Evolutionary conservation across 2,888 invertebrate genomes (phyloP), one percentile per base, ranked within the genome.

Genomic region (Limnephilus rhombicus): DNA sequence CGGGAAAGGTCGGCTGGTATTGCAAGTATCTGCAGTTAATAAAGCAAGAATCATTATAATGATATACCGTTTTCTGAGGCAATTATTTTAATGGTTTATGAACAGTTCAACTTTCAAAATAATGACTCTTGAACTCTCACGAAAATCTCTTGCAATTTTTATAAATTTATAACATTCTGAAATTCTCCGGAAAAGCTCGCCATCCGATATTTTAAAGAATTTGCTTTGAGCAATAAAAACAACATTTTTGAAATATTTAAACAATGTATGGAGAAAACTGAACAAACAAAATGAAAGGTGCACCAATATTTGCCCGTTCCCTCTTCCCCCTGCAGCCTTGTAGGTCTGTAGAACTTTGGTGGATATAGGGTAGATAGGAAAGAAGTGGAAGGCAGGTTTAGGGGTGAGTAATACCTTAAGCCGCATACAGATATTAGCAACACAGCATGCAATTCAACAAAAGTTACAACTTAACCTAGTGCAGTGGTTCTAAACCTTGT

Each of bases 161-260:
- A 24, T 68, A 68, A 68, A 68, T 68, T 68, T 68, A 68, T 24
- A 24, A 68, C 24, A 53, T 53, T 49, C 5, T 18, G 53, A 68
- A 53, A 18, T 53, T 68, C 68, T 68, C 5, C 5, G 4, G 24
- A 7, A 68, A 68, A 68, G 24, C 68, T 7, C 18, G 5, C 18
- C 24, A 7, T 53, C 18, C 5, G 53, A 53, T 53, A 53, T 53
- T 53, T 53, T 41, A 41, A 41, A 12, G 85, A 41, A 85, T 45
- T 34, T 24, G 18, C 24, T n/a, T 13, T 4, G 41, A 85, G 85
- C 45, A 85, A 85, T 45, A 12, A 45, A 85, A 80, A 80, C 37
- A 88, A 88, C 41, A 88, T 87, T 87, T 34, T 29, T 68, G 87
- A 87, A 87, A 87, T 87, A 87, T 80, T 88, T 80, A 80, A 88